Evolutionary conservation across 2,797 vertebrate genomes (phyloP).

Genomic region (Poliocrania exsul): DNA sequence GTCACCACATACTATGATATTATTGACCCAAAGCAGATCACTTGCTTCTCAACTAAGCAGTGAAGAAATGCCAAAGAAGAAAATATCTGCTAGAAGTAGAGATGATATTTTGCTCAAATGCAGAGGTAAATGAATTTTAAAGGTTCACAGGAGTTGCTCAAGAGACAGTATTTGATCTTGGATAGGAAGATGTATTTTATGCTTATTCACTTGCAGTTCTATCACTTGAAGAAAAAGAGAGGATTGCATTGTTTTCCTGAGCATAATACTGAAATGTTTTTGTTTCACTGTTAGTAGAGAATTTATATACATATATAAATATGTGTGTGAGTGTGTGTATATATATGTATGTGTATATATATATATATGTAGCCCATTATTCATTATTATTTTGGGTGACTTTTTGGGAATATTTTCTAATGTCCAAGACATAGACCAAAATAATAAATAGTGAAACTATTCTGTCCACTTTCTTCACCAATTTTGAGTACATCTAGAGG

Average conservation of each 20-base stretch:
- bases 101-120: not conserved
- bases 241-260: not conserved
- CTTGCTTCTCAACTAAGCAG: not conserved
- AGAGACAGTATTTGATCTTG: not conserved
- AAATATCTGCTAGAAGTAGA: not conserved
- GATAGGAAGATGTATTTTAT: not conserved
- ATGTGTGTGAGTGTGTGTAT: too few relatives aligned
- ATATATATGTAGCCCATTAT: not conserved
- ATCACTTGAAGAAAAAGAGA: not conserved
- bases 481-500: not conserved
- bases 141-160: not conserved
- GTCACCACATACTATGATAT: not conserved
- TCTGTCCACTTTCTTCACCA: not conserved
- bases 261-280: not conserved
- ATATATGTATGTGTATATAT: too few relatives aligned
- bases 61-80: not conserved
- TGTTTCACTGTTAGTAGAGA: not conserved
- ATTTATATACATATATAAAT: too few relatives aligned
- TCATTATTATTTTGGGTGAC: not conserved
- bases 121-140: not conserved
- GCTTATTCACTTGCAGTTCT: not conserved
- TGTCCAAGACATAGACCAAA: not conserved
- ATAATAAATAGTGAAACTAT: not conserved
- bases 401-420: not conserved
- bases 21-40: not conserved